phyloP scores from a whole-genome alignment of 2,888 invertebrate genomes.

The Acheta domesticus region DNA sequence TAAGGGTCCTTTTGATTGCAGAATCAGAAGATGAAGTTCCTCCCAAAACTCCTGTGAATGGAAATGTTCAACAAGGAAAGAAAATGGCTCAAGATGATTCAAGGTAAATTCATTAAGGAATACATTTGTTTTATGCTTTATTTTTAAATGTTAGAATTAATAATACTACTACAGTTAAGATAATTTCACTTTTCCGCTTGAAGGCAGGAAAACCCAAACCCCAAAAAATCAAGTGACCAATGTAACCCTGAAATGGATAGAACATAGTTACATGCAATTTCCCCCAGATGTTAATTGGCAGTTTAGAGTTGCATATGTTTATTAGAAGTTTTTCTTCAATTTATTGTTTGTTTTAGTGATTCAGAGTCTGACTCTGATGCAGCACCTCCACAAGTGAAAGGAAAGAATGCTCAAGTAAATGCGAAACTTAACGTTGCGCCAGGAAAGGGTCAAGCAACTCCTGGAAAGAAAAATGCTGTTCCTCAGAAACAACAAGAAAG shows the following conservation, averaged over 20 bases:
- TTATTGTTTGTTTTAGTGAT: not conserved
- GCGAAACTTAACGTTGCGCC: not conserved
- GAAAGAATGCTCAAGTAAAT: slow-evolving; percentile 31
- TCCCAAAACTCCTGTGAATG: slow-evolving; percentile 32
- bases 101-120: not conserved
- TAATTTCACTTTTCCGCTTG: too few relatives aligned
- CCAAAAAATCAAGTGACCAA: too few relatives aligned
- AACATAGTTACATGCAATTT: too few relatives aligned
- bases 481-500: slow-evolving; percentile 24
- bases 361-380: slow-evolving; percentile 27
- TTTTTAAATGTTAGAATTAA: too few relatives aligned
- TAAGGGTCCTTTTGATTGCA: slow-evolving; percentile 3
- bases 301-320: too few relatives aligned
- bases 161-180: too few relatives aligned
- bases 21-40: slow-evolving; percentile 42
- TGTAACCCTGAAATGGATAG: too few relatives aligned
- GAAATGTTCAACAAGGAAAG: slow-evolving; percentile 25
- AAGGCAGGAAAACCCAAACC: too few relatives aligned
- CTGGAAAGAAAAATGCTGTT: slow-evolving; percentile 29
- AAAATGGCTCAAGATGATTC: not conserved
- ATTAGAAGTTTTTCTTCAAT: too few relatives aligned
- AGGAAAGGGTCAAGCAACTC: not conserved
- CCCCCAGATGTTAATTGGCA: too few relatives aligned
- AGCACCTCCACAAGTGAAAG: slow-evolving; percentile 31
- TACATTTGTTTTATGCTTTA: too few relatives aligned